phyloP scores from a whole-genome alignment of 2,888 invertebrate species.

The Microctonus hyperodae region DNA sequence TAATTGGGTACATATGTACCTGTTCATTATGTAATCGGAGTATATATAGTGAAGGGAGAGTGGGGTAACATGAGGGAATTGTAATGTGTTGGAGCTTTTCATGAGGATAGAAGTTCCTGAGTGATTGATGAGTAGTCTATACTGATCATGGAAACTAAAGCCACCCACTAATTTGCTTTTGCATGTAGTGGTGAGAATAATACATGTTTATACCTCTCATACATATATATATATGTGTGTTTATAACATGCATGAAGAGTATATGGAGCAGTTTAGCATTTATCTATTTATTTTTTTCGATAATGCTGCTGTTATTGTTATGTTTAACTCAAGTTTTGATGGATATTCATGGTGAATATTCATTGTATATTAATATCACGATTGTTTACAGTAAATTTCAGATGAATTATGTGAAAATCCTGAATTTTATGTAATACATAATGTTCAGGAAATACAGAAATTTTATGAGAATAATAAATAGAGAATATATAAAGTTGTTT shows the following conservation, averaged over 20 bases:
- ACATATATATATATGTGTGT: no score
- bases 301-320: no score
- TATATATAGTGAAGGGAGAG: not conserved
- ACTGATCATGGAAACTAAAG: slow-evolving; percentile 33
- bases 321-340: no score
- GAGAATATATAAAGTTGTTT: not conserved
- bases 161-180: slow-evolving; percentile 48
- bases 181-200: slow-evolving; percentile 40
- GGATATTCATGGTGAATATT: no score
- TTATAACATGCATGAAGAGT: no score
- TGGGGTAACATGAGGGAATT: slow-evolving; percentile 18
- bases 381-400: not conserved
- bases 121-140: slow-evolving; percentile 44
- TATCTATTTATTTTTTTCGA: no score
- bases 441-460: no score
- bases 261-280: no score
- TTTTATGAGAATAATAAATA: slow-evolving; percentile 1
- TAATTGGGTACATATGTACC: not conserved
- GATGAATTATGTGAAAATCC: not conserved
- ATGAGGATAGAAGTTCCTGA: slow-evolving; percentile 33
- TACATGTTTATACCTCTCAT: no score
- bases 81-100: slow-evolving; percentile 29
- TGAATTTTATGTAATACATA: no score
- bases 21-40: not conserved
- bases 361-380: not conserved